Evolutionary conservation across 2,113 vertebrate species (phyloP), one percentile per base, ranked within the genome.

Genomic region (Rhabdomys dilectus): DNA sequence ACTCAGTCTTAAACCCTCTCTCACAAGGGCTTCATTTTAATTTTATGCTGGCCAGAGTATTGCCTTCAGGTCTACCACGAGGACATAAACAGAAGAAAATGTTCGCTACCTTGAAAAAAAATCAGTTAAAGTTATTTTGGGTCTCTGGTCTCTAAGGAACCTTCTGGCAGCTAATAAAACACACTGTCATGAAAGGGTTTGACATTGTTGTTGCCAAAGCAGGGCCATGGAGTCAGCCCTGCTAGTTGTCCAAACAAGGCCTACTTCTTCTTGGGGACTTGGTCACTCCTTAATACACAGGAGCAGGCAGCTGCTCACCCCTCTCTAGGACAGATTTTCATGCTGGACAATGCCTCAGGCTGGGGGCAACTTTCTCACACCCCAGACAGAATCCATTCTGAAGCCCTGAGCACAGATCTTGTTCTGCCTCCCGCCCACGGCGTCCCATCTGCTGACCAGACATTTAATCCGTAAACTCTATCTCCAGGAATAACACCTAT

Each of bases 401-500:
- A 86, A 89, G 64, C 60, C 62, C 51, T 5, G 45, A 76, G 36
- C 29, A 92, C 3, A 1, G 85, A 78, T 62, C 76, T 78, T 91
- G 73, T 87, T 73, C 85, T 34, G 88, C 53, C 85, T 97, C 75
- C 72, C 91, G 10, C 60, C 36, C 62, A 81, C 58, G 21, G 89
- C 17, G 51, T 87, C 93, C 97, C 97, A 96, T 97, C 96, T 93
- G 97, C 96, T 92, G 85, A 84, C 87, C 92, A 89, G 93, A 91
- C 94, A 76, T 94, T 94, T 96, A 97, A 97, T 96, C 94, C 89
- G 86, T 93, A 95, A 96, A 92, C 94, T 95, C 93, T 53, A 92
- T 94, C 96, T 97, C 96, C 91, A 96, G 36, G 22, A 89, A 91
- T 51, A 97, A 96, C 66, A 93, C 77, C 68, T 94, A 76, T 42